Evolutionary conservation across 2,797 vertebrate genomes (phyloP).

Genomic region (Setipinna tenuifilis): DNA sequence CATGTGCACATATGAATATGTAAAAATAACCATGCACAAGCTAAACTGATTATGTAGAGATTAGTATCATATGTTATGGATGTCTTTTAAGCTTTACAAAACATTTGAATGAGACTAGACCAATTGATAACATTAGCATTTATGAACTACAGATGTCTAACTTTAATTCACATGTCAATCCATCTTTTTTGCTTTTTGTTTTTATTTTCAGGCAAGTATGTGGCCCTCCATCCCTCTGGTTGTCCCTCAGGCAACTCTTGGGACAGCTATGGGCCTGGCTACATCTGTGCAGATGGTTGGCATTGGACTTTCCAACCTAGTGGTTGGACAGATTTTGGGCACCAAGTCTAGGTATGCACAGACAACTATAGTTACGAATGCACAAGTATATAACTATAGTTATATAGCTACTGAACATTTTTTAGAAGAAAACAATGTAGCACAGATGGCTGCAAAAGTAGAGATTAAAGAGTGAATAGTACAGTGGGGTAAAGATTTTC

Average conservation of each 20-base stretch:
- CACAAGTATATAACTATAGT: not conserved
- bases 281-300: constrained; percentile 84
- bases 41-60: not conserved
- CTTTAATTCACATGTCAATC: not conserved
- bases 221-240: constrained; percentile 85
- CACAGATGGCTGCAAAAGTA: not conserved
- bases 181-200: not conserved
- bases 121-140: not conserved
- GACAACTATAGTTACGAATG: too few species aligned
- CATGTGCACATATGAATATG: not conserved
- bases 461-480: not conserved
- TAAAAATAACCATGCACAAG: not conserved
- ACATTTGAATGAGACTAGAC: not conserved
- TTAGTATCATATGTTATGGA: not conserved
- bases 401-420: too few species aligned
- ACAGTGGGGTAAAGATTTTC: not conserved
- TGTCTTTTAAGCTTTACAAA: not conserved
- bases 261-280: constrained; percentile 83
- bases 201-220: constrained; percentile 77
- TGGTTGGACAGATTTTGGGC: constrained; percentile 81
- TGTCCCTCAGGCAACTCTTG: constrained; percentile 80
- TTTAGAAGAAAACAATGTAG: not conserved
- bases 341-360: constrained; percentile 73
- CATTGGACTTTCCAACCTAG: constrained; percentile 80
- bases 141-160: not conserved